Conservation (phyloP, 2,888 invertebrate genomes). For the Phania funesta region DNA sequence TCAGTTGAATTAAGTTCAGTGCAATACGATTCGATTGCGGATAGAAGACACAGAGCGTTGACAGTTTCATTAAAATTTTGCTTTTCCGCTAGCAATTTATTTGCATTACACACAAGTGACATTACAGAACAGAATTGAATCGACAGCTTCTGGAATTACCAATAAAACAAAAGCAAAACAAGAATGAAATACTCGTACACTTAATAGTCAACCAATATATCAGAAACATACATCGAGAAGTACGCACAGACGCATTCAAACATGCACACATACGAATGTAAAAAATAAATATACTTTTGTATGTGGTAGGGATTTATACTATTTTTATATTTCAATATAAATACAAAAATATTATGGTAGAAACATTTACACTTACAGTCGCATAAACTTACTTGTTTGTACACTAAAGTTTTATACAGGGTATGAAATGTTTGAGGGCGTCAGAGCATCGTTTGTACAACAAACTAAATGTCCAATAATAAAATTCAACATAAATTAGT, state of each 20-base stretch:
- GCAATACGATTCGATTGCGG: slow-evolving; percentile 40
- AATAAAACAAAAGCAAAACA: slow-evolving; percentile 46
- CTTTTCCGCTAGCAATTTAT: slow-evolving; percentile 68
- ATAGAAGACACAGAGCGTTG: slow-evolving; percentile 60
- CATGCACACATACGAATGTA: not conserved
- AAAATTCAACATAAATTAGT: slow-evolving; percentile 11
- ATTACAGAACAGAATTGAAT: slow-evolving; percentile 63
- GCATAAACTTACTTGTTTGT: not conserved
- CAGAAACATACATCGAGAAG: slow-evolving; percentile 1
- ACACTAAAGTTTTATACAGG: not conserved
- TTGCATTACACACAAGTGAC: slow-evolving; percentile 68
- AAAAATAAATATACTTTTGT: not conserved
- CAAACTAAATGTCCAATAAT: slow-evolving; percentile 29
- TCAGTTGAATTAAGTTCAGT: slow-evolving; percentile 47
- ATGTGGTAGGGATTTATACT: not conserved
- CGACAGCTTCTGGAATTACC: slow-evolving; percentile 64
- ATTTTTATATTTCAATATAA: slow-evolving; percentile 2
- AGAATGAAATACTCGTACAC: not conserved
- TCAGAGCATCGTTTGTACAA: not conserved
- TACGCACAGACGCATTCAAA: not conserved
- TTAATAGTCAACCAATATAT: slow-evolving; percentile 17
- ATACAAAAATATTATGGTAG: slow-evolving; percentile 10
- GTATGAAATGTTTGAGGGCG: not conserved
- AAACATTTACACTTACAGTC: not conserved
- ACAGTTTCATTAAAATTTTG: slow-evolving; percentile 70